phyloP scores from a whole-genome alignment of 2,888 invertebrate genomes.

The Xylota segnis region DNA sequence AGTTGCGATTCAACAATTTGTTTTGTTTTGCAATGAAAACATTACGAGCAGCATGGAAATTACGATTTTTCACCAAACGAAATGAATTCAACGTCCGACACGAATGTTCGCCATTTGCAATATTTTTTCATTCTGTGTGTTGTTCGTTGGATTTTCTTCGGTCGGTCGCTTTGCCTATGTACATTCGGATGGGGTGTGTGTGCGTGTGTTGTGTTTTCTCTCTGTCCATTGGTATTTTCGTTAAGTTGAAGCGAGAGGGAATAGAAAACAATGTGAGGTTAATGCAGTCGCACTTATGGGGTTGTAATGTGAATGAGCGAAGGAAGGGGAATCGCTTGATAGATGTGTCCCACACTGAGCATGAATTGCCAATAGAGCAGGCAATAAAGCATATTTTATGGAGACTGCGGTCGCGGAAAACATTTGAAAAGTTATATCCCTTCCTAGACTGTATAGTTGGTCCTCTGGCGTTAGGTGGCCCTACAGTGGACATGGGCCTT shows the following conservation, averaged over 20 bases:
- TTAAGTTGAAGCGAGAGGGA: conserved; percentile 50
- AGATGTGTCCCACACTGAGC: conserved; percentile 39
- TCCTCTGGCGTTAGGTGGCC: no score
- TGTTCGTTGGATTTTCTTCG: conserved; percentile 74
- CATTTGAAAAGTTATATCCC: no score
- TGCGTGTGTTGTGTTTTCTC: conserved; percentile 53
- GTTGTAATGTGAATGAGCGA: not conserved
- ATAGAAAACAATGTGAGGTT: conserved; percentile 52
- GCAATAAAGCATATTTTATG: not conserved
- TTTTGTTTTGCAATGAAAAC: conserved; percentile 79
- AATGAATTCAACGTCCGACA: conserved; percentile 79
- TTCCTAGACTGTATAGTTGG: no score
- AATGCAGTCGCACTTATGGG: conserved; percentile 36
- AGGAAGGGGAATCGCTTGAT: conserved; percentile 17
- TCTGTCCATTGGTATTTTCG: conserved; percentile 54
- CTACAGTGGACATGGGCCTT: no score
- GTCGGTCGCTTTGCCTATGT: conserved; percentile 51
- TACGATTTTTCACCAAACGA: conserved; percentile 79
- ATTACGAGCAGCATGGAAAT: conserved; percentile 78
- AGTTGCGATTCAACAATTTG: conserved; percentile 78
- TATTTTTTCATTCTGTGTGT: conserved; percentile 77
- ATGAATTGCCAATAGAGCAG: conserved; percentile 31
- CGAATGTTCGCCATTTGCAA: conserved; percentile 81
- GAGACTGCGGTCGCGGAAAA: no score
- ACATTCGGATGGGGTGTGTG: not conserved